phyloP scores from a whole-genome alignment of 1,140 invertebrate genomes.

The Phocides pigmalion region DNA sequence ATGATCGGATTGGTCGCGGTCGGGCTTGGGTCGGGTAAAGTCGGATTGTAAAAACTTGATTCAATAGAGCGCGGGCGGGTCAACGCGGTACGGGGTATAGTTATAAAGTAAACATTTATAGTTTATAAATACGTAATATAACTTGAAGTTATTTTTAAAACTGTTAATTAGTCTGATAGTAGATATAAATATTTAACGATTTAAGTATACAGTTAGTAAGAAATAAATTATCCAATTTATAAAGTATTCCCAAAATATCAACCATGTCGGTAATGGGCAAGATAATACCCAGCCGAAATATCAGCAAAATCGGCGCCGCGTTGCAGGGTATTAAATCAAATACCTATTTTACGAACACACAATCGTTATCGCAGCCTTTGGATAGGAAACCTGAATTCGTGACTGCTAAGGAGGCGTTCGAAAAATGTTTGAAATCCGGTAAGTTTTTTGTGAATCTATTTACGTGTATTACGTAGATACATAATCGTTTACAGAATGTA shows the following conservation, averaged over 20 bases:
- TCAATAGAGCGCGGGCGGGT: background rate
- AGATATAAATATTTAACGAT: too few species aligned
- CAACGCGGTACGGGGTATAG: background rate
- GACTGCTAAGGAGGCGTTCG: constrained; percentile 80
- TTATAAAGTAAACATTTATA: background rate
- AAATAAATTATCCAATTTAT: background rate
- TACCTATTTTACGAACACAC: constrained; percentile 83
- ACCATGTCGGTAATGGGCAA: constrained; percentile 74
- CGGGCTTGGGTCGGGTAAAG: too few species aligned
- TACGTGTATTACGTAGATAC: constrained; percentile 19
- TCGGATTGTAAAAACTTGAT: too few species aligned
- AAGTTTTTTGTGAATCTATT: constrained; percentile 41
- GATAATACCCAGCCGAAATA: constrained; percentile 60
- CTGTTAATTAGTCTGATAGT: too few species aligned
- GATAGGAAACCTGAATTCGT: constrained; percentile 79
- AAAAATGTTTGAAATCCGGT: constrained; percentile 85
- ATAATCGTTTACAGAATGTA: too few species aligned
- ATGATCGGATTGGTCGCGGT: too few species aligned
- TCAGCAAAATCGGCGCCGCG: constrained; percentile 58
- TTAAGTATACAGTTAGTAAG: too few species aligned
- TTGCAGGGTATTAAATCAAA: constrained; percentile 60
- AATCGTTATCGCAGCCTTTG: constrained; percentile 83
- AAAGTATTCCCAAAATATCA: background rate
- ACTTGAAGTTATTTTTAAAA: too few species aligned
- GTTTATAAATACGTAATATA: background rate